A percentile compares a stretch with the other conserved stretches of the same genome.
phyloP scores from a whole-genome alignment of 1,140 invertebrate species.

The Pachyrhynchus sulphureomaculatus region DNA sequence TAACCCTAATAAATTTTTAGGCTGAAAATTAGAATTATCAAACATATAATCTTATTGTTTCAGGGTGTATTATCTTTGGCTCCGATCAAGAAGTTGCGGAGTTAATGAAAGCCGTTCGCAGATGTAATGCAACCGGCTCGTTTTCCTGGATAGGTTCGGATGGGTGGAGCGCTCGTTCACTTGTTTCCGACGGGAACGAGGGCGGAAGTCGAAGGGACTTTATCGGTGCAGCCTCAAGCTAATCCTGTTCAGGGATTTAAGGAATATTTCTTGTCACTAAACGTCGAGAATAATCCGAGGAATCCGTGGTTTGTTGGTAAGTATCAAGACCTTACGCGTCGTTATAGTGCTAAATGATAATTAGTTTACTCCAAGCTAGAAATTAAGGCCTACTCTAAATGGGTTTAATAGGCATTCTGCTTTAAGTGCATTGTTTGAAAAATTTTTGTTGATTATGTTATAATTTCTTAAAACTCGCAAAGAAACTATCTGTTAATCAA shows the following conservation, averaged over 20 bases:
- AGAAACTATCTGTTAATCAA: too few relatives aligned
- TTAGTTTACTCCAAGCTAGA: too few relatives aligned
- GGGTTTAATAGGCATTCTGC: too few relatives aligned
- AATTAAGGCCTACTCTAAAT: too few relatives aligned
- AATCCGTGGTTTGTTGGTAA: constrained; percentile 93
- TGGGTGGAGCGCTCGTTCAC: constrained; percentile 83
- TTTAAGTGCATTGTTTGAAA: too few relatives aligned
- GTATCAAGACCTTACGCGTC: background rate
- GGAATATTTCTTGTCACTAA: constrained; percentile 83
- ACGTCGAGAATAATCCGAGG: constrained; percentile 80
- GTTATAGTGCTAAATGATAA: too few relatives aligned
- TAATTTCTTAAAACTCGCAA: too few relatives aligned
- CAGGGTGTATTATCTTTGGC: constrained; percentile 93
- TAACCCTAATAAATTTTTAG: too few relatives aligned
- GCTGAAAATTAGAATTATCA: too few relatives aligned
- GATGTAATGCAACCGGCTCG: constrained; percentile 82
- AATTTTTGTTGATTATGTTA: too few relatives aligned
- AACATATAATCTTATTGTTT: too few relatives aligned
- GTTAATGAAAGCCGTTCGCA: constrained; percentile 85
- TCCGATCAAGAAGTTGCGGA: constrained; percentile 95
- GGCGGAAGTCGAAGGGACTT: constrained; percentile 83
- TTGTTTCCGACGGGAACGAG: constrained; percentile 89
- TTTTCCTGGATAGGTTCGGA: constrained; percentile 96
- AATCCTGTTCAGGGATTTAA: constrained; percentile 85
- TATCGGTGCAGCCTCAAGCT: constrained; percentile 88